A percentile compares a stretch with the other conserved stretches of the same genome.
phyloP scores from a whole-genome alignment of 30 jellyfish, hydroid and myxozoan genomes.

The Cassiopea xamachana region DNA sequence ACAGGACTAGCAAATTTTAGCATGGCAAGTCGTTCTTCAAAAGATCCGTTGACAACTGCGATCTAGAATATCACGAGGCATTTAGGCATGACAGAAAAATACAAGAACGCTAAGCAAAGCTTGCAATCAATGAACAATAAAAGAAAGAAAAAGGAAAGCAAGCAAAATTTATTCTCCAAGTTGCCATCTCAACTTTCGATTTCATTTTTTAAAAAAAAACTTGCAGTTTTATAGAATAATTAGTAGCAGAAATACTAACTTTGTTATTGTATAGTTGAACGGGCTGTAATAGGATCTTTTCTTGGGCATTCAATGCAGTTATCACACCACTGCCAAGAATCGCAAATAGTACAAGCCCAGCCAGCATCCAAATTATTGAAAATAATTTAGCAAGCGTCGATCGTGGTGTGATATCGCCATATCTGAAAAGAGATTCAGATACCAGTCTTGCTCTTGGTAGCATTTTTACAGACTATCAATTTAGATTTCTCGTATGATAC shows the following conservation, averaged over 20 bases:
- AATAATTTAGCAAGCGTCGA: conserved; percentile 21
- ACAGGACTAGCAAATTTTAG: conserved; percentile 22
- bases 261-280: conserved; percentile 36
- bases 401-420: conserved; percentile 72
- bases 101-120: neutral
- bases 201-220: too few species aligned
- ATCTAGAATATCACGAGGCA: conserved; percentile 1
- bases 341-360: conserved; percentile 57
- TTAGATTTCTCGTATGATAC: too few species aligned
- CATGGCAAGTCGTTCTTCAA: conserved; percentile 48
- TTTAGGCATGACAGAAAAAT: neutral
- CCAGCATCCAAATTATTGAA: conserved; percentile 44
- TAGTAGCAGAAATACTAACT: conserved; percentile 2
- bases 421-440: conserved; percentile 15
- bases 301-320: conserved; percentile 32
- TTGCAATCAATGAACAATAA: too few species aligned
- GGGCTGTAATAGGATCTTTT: conserved; percentile 21
- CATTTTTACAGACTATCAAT: too few species aligned
- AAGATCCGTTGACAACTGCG: conserved; percentile 34
- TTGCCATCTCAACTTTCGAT: too few species aligned
- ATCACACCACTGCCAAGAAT: conserved; percentile 58
- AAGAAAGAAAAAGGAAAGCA: neutral
- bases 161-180: too few species aligned
- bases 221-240: too few species aligned
- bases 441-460: too few species aligned